Percentiles rank a stretch among this genome's conserved stretches.
phyloP scores from a whole-genome alignment of 2,888 invertebrate genomes.

The Petrophora chlorosata region DNA sequence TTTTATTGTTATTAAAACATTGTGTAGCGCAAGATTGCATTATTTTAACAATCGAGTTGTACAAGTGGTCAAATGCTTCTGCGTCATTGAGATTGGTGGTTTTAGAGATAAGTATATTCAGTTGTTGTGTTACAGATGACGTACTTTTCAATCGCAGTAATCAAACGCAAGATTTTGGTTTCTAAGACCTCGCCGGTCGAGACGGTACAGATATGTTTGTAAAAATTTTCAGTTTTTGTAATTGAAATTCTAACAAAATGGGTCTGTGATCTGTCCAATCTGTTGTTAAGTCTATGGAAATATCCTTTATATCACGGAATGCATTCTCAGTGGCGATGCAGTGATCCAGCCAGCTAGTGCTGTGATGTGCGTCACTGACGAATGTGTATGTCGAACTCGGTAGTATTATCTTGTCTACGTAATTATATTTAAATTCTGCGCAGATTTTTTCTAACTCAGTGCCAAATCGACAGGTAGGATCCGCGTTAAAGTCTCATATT shows the following conservation, averaged over 20 bases:
- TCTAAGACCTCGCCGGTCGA: neutral
- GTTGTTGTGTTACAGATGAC: neutral
- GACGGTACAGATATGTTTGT: neutral
- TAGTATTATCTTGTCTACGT: neutral
- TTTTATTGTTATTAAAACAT: neutral
- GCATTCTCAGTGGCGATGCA: constrained; percentile 3
- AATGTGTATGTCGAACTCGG: neutral
- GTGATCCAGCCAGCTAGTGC: neutral
- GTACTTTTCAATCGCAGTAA: neutral
- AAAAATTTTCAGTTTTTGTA: neutral
- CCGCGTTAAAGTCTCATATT: neutral
- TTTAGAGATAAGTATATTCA: neutral
- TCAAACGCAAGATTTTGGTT: neutral
- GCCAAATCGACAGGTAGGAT: neutral
- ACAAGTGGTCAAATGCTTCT: neutral
- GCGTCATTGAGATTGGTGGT: neutral
- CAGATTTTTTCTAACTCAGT: neutral
- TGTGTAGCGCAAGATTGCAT: neutral
- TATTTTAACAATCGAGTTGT: neutral
- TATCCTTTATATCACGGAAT: neutral
- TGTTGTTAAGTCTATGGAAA: neutral
- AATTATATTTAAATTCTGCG: neutral
- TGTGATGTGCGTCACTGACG: constrained; percentile 1
- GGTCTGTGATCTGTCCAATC: constrained; percentile 4
- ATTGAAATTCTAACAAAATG: neutral